These are phyloP conservation scores for Halichoerus grypus DNA, from an alignment of 2,113 vertebrate genomes.

Conservation along the genomic window DNA sequence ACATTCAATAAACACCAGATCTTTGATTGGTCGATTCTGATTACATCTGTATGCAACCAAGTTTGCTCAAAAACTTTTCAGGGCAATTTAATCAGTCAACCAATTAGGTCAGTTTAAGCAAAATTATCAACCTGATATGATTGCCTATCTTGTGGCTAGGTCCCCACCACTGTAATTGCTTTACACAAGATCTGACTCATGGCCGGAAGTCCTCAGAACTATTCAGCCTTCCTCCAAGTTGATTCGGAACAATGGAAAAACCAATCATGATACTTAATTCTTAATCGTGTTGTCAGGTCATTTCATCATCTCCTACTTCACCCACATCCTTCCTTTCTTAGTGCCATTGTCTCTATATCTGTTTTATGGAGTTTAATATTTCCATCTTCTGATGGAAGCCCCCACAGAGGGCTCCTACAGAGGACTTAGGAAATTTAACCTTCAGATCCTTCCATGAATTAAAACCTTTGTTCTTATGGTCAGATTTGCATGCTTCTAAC, in stretches of 20 bases:
- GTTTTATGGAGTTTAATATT: neutral
- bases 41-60: neutral
- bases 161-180: neutral
- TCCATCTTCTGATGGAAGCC: neutral
- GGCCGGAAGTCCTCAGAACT: neutral
- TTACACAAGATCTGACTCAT: neutral
- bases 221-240: neutral
- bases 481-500: neutral
- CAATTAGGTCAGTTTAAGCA: neutral
- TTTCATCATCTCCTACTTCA: neutral
- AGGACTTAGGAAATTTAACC: neutral
- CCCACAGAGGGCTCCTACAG: neutral
- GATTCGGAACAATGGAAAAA: slow-evolving; percentile 28
- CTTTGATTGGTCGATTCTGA: slow-evolving; percentile 11
- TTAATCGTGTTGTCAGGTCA: neutral
- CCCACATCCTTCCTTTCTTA: neutral
- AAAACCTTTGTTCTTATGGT: neutral
- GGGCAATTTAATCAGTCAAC: neutral
- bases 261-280: neutral
- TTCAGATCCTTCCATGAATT: neutral
- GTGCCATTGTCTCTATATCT: neutral
- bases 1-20: neutral
- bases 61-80: neutral
- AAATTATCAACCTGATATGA: neutral
- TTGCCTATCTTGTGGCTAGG: neutral